These are phyloP conservation scores for Dendrocopos noguchii DNA, from an alignment of 2,113 vertebrate species.

Conservation along the genomic window DNA sequence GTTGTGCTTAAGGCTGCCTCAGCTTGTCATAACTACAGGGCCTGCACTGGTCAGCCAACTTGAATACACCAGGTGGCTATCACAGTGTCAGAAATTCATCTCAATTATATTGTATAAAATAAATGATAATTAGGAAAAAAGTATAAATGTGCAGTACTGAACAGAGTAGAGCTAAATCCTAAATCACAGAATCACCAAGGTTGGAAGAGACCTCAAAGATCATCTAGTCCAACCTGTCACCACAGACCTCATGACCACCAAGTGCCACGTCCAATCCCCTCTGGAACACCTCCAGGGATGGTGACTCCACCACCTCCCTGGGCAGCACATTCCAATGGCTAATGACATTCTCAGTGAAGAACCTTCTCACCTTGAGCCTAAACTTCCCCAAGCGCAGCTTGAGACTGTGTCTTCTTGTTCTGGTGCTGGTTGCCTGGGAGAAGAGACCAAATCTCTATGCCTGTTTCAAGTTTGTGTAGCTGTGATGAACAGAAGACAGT, in stretches of 20 bases:
- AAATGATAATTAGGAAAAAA: background rate
- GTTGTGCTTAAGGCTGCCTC: background rate
- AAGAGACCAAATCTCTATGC: background rate
- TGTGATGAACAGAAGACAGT: background rate
- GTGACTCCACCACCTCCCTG: too few relatives aligned
- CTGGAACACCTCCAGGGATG: too few relatives aligned
- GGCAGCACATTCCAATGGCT: too few relatives aligned
- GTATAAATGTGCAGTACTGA: background rate
- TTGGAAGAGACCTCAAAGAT: too few relatives aligned
- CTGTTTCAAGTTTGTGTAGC: background rate
- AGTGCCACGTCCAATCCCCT: too few relatives aligned
- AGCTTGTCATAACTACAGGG: background rate
- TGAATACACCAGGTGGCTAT: background rate
- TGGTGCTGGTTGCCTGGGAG: too few relatives aligned
- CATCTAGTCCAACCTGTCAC: too few relatives aligned
- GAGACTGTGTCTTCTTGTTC: too few relatives aligned
- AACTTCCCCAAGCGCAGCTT: too few relatives aligned
- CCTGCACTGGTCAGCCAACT: background rate
- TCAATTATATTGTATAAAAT: constrained; percentile 2
- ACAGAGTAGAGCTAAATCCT: background rate
- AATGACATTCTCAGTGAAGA: too few relatives aligned
- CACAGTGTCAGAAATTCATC: background rate
- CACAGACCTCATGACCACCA: too few relatives aligned
- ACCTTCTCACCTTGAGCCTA: too few relatives aligned
- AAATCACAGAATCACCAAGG: background rate